A percentile compares a stretch with the other conserved stretches of the same genome.
Conservation (phyloP, 2,113 vertebrate genomes). For the Paraplagusia blochii region DNA sequence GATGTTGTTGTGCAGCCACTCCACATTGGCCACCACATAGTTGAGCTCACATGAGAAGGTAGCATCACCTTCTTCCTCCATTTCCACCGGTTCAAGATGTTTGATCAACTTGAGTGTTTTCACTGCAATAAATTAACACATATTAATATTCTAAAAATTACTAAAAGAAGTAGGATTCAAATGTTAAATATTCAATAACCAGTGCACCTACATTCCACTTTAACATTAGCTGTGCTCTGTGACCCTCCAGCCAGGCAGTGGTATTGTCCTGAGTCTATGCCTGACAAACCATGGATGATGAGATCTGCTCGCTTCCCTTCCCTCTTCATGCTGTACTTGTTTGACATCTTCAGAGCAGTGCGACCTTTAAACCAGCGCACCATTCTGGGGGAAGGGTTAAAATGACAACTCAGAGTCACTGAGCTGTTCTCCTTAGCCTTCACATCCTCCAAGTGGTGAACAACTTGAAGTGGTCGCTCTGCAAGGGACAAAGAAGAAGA, state of each 20-base stretch:
- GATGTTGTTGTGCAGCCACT: constrained; percentile 87
- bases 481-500: constrained; percentile 1
- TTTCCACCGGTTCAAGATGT: constrained; percentile 80
- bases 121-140: constrained; percentile 60
- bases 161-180: not conserved
- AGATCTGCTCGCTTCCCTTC: constrained; percentile 82
- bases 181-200: not conserved
- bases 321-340: constrained; percentile 82
- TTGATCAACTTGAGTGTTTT: constrained; percentile 79
- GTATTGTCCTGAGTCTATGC: constrained; percentile 82
- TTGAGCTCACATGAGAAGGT: constrained; percentile 85
- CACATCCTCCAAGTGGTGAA: constrained; percentile 82
- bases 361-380: constrained; percentile 91
- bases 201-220: constrained; percentile 79
- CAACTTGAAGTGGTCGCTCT: constrained; percentile 86
- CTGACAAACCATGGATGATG: constrained; percentile 78
- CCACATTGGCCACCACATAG: constrained; percentile 83
- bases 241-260: constrained; percentile 83
- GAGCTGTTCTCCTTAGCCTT: constrained; percentile 81
- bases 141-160: not conserved
- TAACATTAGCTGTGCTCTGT: constrained; percentile 79
- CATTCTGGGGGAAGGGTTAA: constrained; percentile 84
- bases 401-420: constrained; percentile 85
- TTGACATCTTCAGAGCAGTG: constrained; percentile 73
- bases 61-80: constrained; percentile 78